These are phyloP conservation scores for Achlya flavicornis DNA, from an alignment of 2,888 invertebrate species.

Conservation along the genomic window DNA sequence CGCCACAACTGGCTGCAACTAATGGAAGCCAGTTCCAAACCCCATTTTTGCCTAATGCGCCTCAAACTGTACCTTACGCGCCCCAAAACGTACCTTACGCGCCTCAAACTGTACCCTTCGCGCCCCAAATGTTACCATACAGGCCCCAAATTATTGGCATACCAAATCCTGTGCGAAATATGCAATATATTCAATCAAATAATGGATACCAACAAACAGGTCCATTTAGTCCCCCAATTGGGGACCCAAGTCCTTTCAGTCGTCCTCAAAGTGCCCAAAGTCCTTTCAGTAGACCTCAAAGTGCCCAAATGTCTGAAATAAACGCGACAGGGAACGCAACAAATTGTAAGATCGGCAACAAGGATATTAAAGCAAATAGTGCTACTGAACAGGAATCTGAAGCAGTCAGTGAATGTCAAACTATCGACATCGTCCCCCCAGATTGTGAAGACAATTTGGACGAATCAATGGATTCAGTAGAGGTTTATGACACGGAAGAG, in stretches of 20 bases:
- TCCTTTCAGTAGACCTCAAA: neutral
- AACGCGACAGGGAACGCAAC: no score
- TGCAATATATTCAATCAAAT: neutral
- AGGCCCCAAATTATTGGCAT: neutral
- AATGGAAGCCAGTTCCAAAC: neutral
- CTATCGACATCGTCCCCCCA: neutral
- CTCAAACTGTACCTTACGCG: neutral
- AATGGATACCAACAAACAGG: neutral
- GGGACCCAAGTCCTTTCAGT: neutral
- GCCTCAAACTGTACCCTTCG: neutral
- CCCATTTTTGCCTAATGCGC: neutral
- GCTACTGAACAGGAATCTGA: no score
- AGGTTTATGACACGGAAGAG: neutral
- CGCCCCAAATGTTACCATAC: neutral
- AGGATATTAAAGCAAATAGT: no score
- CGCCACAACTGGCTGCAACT: neutral
- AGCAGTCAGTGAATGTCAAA: neutral
- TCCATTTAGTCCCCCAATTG: neutral
- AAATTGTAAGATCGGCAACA: no score
- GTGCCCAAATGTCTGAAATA: neutral
- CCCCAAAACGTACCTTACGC: neutral
- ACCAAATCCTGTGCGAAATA: neutral
- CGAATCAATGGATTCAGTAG: neutral
- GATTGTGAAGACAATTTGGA: neutral
- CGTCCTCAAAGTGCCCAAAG: neutral